Percentiles rank a stretch among this genome's conserved stretches.
phyloP scores from a whole-genome alignment of 2,888 invertebrate species.

The Hyposoter dolosus region DNA sequence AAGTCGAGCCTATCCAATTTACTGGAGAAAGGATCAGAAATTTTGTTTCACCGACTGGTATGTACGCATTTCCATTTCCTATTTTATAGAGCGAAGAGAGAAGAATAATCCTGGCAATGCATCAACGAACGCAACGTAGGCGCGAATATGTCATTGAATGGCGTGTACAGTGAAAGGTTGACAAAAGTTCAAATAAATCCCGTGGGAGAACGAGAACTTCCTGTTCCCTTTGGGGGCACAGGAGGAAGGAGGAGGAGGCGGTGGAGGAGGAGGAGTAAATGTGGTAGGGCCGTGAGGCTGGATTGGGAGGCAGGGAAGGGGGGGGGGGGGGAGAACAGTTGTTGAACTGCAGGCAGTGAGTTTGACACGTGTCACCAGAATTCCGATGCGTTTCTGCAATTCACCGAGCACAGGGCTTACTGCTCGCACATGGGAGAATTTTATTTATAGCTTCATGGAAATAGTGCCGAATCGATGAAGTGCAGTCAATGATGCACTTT shows the following conservation, averaged over 20 bases:
- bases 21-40: neutral
- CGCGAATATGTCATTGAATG: constrained; percentile 40
- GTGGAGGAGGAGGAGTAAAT: neutral
- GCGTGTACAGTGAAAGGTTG: constrained; percentile 50
- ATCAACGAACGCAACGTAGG: constrained; percentile 51
- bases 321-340: neutral
- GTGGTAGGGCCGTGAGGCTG: neutral
- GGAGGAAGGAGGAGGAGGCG: neutral
- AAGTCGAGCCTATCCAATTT: neutral
- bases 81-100: constrained; percentile 25
- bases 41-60: constrained; percentile 18
- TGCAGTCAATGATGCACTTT: constrained; percentile 38
- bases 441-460: constrained; percentile 69
- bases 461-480: constrained; percentile 54
- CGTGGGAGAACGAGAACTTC: constrained; percentile 71
- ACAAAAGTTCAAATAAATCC: constrained; percentile 74
- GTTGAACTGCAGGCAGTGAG: constrained; percentile 44
- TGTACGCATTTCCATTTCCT: constrained; percentile 40
- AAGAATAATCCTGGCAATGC: constrained; percentile 60
- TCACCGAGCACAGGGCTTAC: constrained; percentile 23
- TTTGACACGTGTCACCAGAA: constrained; percentile 73
- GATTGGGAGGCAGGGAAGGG: neutral
- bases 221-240: constrained; percentile 61
- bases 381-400: constrained; percentile 67
- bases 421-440: constrained; percentile 67